phyloP scores from a whole-genome alignment of 2,888 invertebrate genomes.

The Tenthredo scrophulariae region DNA sequence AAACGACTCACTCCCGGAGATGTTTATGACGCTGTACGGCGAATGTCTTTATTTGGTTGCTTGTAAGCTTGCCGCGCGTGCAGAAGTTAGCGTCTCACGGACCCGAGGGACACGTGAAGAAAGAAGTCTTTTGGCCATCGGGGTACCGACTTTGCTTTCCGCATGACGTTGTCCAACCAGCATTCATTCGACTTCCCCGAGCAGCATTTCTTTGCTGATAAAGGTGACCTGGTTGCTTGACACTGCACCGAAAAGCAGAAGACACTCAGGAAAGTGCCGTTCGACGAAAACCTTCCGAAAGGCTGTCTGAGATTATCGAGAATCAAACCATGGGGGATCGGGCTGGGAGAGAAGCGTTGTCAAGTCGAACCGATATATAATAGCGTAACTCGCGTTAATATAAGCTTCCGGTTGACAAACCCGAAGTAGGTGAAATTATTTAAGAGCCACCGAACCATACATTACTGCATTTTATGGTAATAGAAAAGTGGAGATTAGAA shows the following conservation, averaged over 20 bases:
- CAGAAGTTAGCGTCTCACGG: slow-evolving; percentile 48
- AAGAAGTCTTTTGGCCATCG: slow-evolving; percentile 18
- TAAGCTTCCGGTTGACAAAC: neutral
- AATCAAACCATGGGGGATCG: neutral
- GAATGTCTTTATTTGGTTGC: slow-evolving; percentile 62
- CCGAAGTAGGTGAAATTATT: slow-evolving; percentile 30
- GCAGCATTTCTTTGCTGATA: slow-evolving; percentile 18
- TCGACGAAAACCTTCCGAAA: slow-evolving; percentile 13
- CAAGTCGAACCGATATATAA: neutral
- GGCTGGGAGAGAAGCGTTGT: neutral
- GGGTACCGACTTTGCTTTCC: slow-evolving; percentile 26
- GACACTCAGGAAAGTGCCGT: neutral
- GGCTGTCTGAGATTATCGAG: neutral
- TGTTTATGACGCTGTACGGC: slow-evolving; percentile 61
- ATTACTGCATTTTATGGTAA: slow-evolving; percentile 30
- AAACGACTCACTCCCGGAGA: slow-evolving; percentile 60
- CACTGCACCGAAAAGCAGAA: neutral
- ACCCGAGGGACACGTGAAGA: slow-evolving; percentile 42
- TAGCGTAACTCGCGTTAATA: neutral
- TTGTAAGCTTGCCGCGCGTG: slow-evolving; percentile 43
- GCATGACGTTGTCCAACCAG: slow-evolving; percentile 2
- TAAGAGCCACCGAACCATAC: neutral
- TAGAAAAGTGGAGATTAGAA: slow-evolving; percentile 40
- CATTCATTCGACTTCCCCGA: slow-evolving; percentile 19
- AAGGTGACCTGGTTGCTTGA: slow-evolving; percentile 42